A percentile compares a stretch with the other conserved stretches of the same genome.
Evolutionary conservation across 2,797 vertebrate species (phyloP).

Genomic region (Scolopax rusticola): DNA sequence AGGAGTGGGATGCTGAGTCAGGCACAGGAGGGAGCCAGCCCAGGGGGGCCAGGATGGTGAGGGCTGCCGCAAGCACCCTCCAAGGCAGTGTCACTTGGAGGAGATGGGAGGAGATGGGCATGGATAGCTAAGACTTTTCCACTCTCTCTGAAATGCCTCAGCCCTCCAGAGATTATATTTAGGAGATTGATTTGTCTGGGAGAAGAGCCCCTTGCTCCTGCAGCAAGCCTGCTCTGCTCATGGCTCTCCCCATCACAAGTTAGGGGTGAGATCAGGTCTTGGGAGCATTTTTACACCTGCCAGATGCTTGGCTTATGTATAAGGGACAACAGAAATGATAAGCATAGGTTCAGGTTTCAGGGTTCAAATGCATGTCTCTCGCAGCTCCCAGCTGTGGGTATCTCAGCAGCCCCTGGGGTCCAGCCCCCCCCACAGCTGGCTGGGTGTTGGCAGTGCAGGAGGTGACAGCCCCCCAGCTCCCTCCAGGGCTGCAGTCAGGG

Average conservation of each 20-base stretch:
- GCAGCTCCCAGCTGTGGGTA: not conserved
- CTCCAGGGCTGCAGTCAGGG: not conserved
- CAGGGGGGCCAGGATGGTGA: not conserved
- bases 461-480: not conserved
- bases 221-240: not conserved
- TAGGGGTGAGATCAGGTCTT: not conserved
- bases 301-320: not conserved
- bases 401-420: rapidly evolving
- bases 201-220: not conserved
- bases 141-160: not conserved
- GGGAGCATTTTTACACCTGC: not conserved
- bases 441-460: not conserved
- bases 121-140: not conserved
- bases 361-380: not conserved
- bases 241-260: rapidly evolving
- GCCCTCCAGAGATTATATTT: not conserved
- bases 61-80: not conserved
- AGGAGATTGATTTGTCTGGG: rapidly evolving
- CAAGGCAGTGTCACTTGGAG: not conserved
- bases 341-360: not conserved
- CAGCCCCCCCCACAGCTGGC: not conserved
- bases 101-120: not conserved
- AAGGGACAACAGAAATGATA: not conserved
- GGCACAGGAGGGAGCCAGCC: not conserved
- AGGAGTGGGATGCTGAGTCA: not conserved